Base-by-base conservation (phyloP, 2,797 vertebrate genomes). In the Apodemus agrarius region DNA sequence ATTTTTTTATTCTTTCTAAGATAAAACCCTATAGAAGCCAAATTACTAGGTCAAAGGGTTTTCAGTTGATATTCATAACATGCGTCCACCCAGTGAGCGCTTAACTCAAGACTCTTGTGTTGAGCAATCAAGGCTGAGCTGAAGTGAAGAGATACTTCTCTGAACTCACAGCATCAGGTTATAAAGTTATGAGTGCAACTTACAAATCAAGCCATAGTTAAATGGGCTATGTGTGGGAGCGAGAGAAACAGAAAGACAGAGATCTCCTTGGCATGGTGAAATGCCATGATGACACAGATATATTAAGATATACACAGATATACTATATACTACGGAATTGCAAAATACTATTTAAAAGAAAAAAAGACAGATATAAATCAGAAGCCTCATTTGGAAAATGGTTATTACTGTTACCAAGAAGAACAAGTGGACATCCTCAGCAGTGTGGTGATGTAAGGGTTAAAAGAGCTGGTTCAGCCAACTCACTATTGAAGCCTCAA, bases 41-140 rank as follows among this genome's bases (percentile, higher is more conserved):
- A 93, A 74, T 72, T 95, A 11, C n/a, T 87, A 31, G 29, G 40
- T 69, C 43, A 88, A 94, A 92, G n/a, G 9, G 91, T 46, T 94
- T 96, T 90, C 87, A 26, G 76, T 26, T 69, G 82, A 83, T 17
- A 80, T 3, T 86, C 49, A 22, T 52, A 93, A 80, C 57, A 17
- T 0, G 67, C n/a, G 78, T 46, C 24, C 22, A 63, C 11, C 61
- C 80, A 80, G 0, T 74, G 17, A 91, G 10, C 46, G 6, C 37
- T 31, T 29, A 65, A 74, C 10, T 89, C 34, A 89, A 2, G n/a
- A 72, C 7, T 92, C 52, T 74, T 72, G 40, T 19, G 82, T 40
- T 91, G 52, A 76, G 65, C 93, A 88, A 69, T 13, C 54, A 91
- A 65, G 49, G 31, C 49, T 91, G 85, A 94, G 75, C 29, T 82